Percentiles rank a stretch among this genome's conserved stretches.
phyloP scores from a whole-genome alignment of 1,140 invertebrate genomes.

The Neomicropteryx cornuta region DNA sequence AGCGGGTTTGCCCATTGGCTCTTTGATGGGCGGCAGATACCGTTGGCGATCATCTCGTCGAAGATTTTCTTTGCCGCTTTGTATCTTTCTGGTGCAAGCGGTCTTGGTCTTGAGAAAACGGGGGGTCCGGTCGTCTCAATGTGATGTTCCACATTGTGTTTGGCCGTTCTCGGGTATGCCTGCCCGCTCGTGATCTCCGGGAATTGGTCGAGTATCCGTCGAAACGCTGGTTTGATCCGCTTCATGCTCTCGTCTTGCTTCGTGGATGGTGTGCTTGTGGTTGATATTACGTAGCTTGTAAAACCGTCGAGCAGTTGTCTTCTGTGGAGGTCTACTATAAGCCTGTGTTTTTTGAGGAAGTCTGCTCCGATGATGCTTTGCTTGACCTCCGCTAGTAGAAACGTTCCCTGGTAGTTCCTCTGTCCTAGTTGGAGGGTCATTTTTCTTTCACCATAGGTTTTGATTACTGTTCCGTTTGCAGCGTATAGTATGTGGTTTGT shows the following conservation, averaged over 20 bases:
- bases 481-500: neutral
- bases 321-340: slow-evolving; percentile 19
- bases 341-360: slow-evolving; percentile 17
- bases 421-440: slow-evolving; percentile 15
- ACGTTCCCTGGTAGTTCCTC: slow-evolving; percentile 18
- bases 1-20: slow-evolving; percentile 28
- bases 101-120: slow-evolving; percentile 17
- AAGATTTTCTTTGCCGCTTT: slow-evolving; percentile 20
- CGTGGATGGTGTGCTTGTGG: neutral
- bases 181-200: slow-evolving; percentile 15
- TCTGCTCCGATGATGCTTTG: slow-evolving; percentile 23
- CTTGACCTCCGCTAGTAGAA: slow-evolving; percentile 19
- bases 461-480: slow-evolving; percentile 8
- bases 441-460: slow-evolving; percentile 16
- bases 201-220: slow-evolving; percentile 12
- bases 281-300: slow-evolving; percentile 9
- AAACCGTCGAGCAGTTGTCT: slow-evolving; percentile 15
- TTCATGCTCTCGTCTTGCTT: neutral
- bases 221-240: slow-evolving; percentile 4
- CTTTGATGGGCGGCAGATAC: slow-evolving; percentile 7
- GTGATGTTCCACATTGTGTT: slow-evolving; percentile 9
- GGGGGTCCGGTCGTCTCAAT: slow-evolving; percentile 21
- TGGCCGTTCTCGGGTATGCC: slow-evolving; percentile 3
- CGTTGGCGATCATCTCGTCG: slow-evolving; percentile 14
- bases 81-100: slow-evolving; percentile 20